These are phyloP conservation scores for Gari tellinella DNA, from an alignment of 2,888 invertebrate genomes.

Conservation along the genomic window DNA sequence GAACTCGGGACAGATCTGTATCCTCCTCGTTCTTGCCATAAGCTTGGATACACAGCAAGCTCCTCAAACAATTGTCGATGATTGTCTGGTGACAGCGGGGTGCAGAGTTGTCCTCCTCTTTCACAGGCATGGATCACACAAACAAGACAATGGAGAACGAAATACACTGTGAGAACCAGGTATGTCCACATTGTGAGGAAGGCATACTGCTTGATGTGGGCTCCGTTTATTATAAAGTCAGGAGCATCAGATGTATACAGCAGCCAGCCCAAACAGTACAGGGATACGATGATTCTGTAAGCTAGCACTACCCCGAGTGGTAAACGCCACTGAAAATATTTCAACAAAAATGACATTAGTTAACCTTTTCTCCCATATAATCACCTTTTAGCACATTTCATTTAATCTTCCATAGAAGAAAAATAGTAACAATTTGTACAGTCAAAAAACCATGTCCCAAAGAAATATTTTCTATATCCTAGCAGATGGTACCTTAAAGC, in stretches of 20 bases:
- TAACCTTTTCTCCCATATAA: no score
- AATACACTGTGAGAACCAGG: slow-evolving; percentile 70
- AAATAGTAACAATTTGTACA: no score
- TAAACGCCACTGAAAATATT: slow-evolving; percentile 75
- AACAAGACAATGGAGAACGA: slow-evolving; percentile 61
- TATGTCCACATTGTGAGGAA: slow-evolving; percentile 82
- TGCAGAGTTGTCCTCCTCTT: slow-evolving; percentile 36
- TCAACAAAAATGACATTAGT: not conserved
- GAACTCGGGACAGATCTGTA: slow-evolving; percentile 26
- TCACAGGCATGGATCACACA: slow-evolving; percentile 45
- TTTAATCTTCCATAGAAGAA: no score
- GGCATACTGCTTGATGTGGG: slow-evolving; percentile 64
- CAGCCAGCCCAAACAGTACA: slow-evolving; percentile 72
- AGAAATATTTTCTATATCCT: no score
- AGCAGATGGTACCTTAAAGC: no score
- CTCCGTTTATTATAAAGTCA: slow-evolving; percentile 10
- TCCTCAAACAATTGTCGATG: slow-evolving; percentile 68
- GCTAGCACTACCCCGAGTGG: slow-evolving; percentile 69
- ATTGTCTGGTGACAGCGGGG: slow-evolving; percentile 22
- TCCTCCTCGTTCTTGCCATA: slow-evolving; percentile 59
- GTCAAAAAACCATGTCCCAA: no score
- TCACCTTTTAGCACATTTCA: no score
- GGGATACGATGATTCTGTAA: slow-evolving; percentile 73
- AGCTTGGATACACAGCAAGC: slow-evolving; percentile 55
- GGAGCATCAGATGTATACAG: slow-evolving; percentile 55